Percentiles rank a stretch among this genome's conserved stretches.
These are phyloP conservation scores for Erpobdella octoculata DNA, from an alignment of 2,888 invertebrate species.

Conservation along the genomic window DNA sequence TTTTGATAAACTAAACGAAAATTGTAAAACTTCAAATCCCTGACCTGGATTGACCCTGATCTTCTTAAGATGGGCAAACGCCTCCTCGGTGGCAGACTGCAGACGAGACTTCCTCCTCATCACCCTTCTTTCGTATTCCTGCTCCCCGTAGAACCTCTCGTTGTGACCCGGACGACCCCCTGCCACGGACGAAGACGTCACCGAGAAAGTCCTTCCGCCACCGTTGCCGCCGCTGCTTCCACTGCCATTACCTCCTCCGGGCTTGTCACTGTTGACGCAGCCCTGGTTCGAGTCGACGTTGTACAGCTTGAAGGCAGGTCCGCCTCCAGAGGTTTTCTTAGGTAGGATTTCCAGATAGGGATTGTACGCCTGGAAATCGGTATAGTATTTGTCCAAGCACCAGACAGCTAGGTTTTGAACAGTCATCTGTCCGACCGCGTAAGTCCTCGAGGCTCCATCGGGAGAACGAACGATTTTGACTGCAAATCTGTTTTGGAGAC, in stretches of 20 bases:
- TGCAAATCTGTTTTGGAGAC: conserved; percentile 70
- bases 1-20: too few species aligned
- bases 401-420: conserved; percentile 63
- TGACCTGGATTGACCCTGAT: neutral
- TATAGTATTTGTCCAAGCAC: conserved; percentile 84
- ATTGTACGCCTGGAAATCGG: conserved; percentile 91
- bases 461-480: conserved; percentile 76
- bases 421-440: conserved; percentile 57
- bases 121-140: conserved; percentile 86
- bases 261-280: neutral
- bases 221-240: neutral
- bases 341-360: conserved; percentile 60
- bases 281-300: conserved; percentile 66
- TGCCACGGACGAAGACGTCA: neutral
- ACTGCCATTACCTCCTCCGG: neutral
- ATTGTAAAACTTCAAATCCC: neutral
- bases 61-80: conserved; percentile 84
- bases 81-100: conserved; percentile 88
- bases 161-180: conserved; percentile 56
- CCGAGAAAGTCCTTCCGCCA: neutral
- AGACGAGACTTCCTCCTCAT: conserved; percentile 81
- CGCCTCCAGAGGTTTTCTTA: conserved; percentile 10
- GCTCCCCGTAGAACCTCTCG: conserved; percentile 90
- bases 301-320: conserved; percentile 68
- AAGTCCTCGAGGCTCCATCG: conserved; percentile 81